Evolutionary conservation across 2,113 vertebrate genomes (phyloP).

Genomic region (Nesogale talazaci): DNA sequence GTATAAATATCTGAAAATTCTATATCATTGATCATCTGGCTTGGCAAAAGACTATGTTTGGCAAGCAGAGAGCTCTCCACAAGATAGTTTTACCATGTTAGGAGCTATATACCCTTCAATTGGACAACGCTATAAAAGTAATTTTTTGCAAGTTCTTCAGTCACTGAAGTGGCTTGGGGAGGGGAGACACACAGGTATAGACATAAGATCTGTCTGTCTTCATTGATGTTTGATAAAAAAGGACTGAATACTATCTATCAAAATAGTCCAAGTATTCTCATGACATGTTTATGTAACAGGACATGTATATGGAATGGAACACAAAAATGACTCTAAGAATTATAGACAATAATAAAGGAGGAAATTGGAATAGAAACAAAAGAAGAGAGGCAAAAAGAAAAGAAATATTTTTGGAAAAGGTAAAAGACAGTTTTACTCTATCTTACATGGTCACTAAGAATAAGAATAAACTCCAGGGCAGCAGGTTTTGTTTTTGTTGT

Average conservation of each 20-base stretch:
- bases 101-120: slow-evolving; percentile 61
- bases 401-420: no score
- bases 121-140: slow-evolving; percentile 62
- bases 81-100: slow-evolving; percentile 64
- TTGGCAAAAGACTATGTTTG: slow-evolving; percentile 49
- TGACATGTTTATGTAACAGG: background rate
- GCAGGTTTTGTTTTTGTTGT: no score
- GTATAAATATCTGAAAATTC: slow-evolving; percentile 41
- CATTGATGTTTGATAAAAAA: background rate
- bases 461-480: no score
- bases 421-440: no score
- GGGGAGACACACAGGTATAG: background rate
- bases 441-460: no score
- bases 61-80: slow-evolving; percentile 40
- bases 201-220: slow-evolving; percentile 60
- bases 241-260: slow-evolving; percentile 40
- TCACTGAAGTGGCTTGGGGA: slow-evolving; percentile 26
- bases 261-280: slow-evolving; percentile 24
- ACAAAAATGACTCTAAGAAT: background rate
- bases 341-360: background rate
- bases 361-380: slow-evolving; percentile 23
- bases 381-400: background rate
- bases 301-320: background rate
- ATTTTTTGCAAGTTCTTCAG: slow-evolving; percentile 55
- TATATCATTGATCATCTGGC: slow-evolving; percentile 50